Evolutionary conservation across 2,888 invertebrate genomes (phyloP), one percentile per base, ranked within the genome.

Genomic region (Villa cingulata): DNA sequence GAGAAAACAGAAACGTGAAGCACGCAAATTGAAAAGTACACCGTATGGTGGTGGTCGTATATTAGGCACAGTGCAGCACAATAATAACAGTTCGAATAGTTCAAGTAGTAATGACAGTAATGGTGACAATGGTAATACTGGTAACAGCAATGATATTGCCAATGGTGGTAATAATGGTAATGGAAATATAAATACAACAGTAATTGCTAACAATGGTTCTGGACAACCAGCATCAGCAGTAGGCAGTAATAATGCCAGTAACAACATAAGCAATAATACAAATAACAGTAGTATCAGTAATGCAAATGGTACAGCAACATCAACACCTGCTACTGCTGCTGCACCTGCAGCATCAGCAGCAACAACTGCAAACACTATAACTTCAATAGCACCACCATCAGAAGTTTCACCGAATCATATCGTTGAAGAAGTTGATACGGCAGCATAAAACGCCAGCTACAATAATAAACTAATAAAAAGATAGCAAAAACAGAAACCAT

Each of bases 1-100:
- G 66, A 78, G 87, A 59, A 82, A 89, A 54, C 83, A 88, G 54
- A 75, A 87, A 51, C 78, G 91, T 45, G 83, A 87, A 59, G 86
- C 83, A 39, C 76, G 86, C 48, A 81, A 81, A 63, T 70, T 81
- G 51, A 80, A 81, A 62, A 74, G 76, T 3, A 66, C 77, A 43
- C 86, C 86, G 10, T 86, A 86, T 58, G 63, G 86, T 58, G 63
- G 59, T 41, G 59, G 60, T 1, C 55, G 56, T 39, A 56, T 57
- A 18, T 52, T 58, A 1, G 53, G 54, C 37, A 53, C 55, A 2
- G 3, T 3, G 12, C 18, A 19, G 6, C 16, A 29, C 34, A 34
- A 16, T 23, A n/a, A 23, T 23, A 36, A 14, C 16, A 41, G 16
- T 23, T 2, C 23, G 5, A 37, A 10, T 23, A 20, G 9, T 43